A percentile compares a stretch with the other conserved stretches of the same genome.
phyloP scores from a whole-genome alignment of 2,113 vertebrate species.

The Eulacestoma nigropectus region DNA sequence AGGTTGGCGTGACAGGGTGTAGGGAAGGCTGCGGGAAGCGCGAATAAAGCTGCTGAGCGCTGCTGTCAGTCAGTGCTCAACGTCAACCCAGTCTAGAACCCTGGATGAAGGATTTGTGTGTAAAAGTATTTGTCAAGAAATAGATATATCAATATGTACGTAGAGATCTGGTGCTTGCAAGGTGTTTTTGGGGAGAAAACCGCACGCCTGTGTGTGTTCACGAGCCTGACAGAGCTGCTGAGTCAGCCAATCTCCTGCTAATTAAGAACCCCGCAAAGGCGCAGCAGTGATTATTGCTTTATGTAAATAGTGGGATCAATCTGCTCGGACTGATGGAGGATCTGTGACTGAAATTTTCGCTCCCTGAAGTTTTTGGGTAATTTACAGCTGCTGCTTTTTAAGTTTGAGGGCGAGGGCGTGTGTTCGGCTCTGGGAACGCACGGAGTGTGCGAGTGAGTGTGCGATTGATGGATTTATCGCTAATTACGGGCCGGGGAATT shows the following conservation, averaged over 20 bases:
- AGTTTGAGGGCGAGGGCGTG: rapidly evolving
- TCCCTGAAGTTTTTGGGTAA: neutral
- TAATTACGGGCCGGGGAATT: conserved; percentile 21
- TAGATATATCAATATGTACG: rapidly evolving
- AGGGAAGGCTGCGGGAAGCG: neutral
- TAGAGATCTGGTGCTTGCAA: neutral
- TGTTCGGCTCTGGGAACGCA: rapidly evolving
- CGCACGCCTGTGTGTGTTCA: neutral
- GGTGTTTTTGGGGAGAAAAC: neutral
- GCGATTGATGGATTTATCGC: conserved; percentile 6
- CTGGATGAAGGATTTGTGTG: rapidly evolving
- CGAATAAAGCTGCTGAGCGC: neutral
- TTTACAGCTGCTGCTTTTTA: rapidly evolving
- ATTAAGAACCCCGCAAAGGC: neutral
- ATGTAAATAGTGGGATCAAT: neutral
- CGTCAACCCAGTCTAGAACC: rapidly evolving
- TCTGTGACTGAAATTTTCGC: rapidly evolving
- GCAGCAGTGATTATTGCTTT: neutral
- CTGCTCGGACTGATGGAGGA: neutral
- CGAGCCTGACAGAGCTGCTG: neutral
- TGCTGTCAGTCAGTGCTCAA: neutral
- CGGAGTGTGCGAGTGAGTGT: neutral
- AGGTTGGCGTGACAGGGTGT: rapidly evolving
- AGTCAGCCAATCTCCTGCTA: neutral
- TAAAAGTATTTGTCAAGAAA: neutral